These are phyloP conservation scores for Notolepis coatsorum DNA, from an alignment of 2,797 vertebrate species.

Conservation along the genomic window DNA sequence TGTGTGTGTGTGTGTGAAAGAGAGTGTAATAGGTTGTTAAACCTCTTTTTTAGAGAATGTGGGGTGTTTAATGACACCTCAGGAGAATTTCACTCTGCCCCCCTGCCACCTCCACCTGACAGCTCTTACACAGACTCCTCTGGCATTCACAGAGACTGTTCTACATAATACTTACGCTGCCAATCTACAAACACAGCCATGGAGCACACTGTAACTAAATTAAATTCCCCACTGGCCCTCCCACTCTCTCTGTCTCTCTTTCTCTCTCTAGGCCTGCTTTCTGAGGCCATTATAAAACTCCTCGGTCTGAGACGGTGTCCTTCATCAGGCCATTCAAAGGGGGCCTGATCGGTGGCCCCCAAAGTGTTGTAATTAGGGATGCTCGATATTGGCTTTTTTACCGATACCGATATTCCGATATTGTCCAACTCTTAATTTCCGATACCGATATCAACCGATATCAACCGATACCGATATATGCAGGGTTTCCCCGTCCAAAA, in stretches of 20 bases:
- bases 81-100: conserved; percentile 46
- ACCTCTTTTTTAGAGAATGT: conserved; percentile 64
- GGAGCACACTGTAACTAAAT: conserved; percentile 4
- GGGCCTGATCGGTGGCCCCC: conserved; percentile 66
- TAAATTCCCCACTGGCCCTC: neutral
- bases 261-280: neutral
- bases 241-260: neutral
- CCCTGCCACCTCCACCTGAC: conserved; percentile 38
- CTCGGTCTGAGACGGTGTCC: conserved; percentile 50
- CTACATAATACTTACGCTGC: conserved; percentile 12
- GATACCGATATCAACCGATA: no score
- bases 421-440: no score
- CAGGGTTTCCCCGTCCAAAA: no score
- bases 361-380: no score
- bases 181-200: no score
- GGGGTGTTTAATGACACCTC: conserved; percentile 68
- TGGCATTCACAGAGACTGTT: conserved; percentile 45
- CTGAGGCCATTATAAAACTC: no score
- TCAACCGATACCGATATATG: no score
- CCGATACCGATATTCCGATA: no score
- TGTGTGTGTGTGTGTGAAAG: conserved; percentile 10
- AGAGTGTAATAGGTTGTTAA: conserved; percentile 44
- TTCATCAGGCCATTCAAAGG: conserved; percentile 68
- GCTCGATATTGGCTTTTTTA: no score
- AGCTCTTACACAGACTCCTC: conserved; percentile 39